Percentiles rank a stretch among this genome's conserved stretches.
Evolutionary conservation across 2,113 vertebrate genomes (phyloP).

Genomic region (Psittacula cyanocephala): DNA sequence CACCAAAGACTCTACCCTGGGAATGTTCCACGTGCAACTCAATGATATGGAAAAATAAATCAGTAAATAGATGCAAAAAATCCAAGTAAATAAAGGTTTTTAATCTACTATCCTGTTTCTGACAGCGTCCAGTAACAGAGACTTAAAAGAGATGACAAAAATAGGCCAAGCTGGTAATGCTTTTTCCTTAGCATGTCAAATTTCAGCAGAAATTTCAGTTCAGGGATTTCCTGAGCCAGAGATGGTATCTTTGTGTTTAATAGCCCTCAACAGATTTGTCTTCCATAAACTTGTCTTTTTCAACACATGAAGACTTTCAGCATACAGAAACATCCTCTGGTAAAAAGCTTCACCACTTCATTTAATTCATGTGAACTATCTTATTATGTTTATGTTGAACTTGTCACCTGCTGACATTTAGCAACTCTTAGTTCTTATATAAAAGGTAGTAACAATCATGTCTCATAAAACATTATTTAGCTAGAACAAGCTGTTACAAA

Average conservation of each 20-base stretch:
- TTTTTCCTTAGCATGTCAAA: background rate
- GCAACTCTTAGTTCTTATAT: background rate
- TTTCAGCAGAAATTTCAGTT: background rate
- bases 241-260: slow-evolving; percentile 2
- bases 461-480: background rate
- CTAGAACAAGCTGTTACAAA: background rate
- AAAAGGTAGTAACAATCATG: background rate
- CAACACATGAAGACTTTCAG: background rate
- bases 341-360: background rate
- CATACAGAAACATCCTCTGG: background rate
- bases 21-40: background rate
- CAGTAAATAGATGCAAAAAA: background rate
- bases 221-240: background rate
- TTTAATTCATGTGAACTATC: background rate
- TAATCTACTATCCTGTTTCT: background rate
- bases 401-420: background rate
- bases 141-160: background rate
- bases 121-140: background rate
- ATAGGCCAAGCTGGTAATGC: background rate
- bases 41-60: background rate
- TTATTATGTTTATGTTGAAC: background rate
- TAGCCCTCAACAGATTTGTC: background rate
- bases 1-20: background rate
- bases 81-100: background rate
- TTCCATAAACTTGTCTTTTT: background rate